These are phyloP conservation scores for Spheniscus humboldti DNA, from an alignment of 2,797 vertebrate species.

Conservation along the genomic window DNA sequence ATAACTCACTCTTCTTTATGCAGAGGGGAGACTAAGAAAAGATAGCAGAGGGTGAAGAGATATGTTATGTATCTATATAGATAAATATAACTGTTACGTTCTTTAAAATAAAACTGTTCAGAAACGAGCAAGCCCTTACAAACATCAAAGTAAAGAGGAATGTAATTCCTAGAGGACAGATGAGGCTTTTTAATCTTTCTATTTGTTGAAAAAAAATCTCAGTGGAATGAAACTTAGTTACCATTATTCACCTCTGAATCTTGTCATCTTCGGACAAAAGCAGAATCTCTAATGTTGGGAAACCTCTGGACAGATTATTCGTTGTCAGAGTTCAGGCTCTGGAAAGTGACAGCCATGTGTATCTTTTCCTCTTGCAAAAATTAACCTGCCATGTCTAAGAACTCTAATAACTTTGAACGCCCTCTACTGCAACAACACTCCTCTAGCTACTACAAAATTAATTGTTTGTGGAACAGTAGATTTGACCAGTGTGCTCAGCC, in stretches of 20 bases:
- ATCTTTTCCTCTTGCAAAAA: not conserved
- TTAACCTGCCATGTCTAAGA: not conserved
- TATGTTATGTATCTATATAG: accelerated
- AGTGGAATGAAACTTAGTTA: not conserved
- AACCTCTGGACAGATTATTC: not conserved
- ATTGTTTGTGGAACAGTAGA: not conserved
- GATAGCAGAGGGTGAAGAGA: not conserved
- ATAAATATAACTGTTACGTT: not conserved
- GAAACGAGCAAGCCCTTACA: not conserved
- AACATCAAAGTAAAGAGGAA: not conserved
- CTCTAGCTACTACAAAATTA: not conserved
- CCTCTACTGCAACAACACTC: not conserved
- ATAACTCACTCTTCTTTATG: not conserved
- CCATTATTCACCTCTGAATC: not conserved
- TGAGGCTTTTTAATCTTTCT: not conserved
- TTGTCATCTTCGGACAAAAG: not conserved
- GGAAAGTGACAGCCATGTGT: not conserved
- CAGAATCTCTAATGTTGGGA: not conserved
- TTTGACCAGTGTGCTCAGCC: not conserved
- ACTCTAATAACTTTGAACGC: not conserved
- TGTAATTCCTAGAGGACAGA: not conserved
- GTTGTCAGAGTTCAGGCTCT: not conserved
- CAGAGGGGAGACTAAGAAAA: not conserved
- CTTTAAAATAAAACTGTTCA: not conserved
- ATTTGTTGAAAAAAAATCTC: not conserved